phyloP scores from a whole-genome alignment of 23 tunicate genomes.

The Halocynthia roretzi region DNA sequence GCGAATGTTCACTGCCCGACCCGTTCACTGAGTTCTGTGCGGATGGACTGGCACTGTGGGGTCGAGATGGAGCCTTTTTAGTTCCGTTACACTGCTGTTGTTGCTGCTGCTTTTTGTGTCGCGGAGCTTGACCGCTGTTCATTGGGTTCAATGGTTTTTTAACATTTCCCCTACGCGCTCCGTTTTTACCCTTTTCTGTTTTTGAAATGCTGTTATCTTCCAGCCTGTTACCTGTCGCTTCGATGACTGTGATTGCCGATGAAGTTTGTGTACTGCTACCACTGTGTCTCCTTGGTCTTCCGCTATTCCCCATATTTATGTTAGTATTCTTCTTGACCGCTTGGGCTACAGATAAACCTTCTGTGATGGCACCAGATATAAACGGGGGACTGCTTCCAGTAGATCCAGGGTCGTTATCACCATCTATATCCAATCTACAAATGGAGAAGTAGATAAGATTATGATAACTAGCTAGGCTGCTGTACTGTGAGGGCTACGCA shows the following conservation, averaged over 20 bases:
- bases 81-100: background rate
- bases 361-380: conserved; percentile 10
- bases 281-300: conserved; percentile 1
- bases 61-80: background rate
- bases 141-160: conserved; percentile 3
- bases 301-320: background rate
- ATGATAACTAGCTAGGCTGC: no score
- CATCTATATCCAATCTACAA: background rate
- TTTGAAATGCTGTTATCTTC: background rate
- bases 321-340: conserved; percentile 24
- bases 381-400: conserved; percentile 20
- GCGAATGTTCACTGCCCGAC: background rate
- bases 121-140: conserved; percentile 17
- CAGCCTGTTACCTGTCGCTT: background rate
- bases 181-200: background rate
- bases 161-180: background rate
- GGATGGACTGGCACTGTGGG: conserved; percentile 13
- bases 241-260: background rate
- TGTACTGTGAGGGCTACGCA: no score
- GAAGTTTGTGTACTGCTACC: background rate
- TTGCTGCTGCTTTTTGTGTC: conserved; percentile 25
- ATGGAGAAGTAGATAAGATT: no score
- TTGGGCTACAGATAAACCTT: conserved; percentile 15
- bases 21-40: background rate
- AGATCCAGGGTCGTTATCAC: conserved; percentile 6